Evolutionary conservation across 2,888 invertebrate species (phyloP).

Genomic region (Chesias legatella): DNA sequence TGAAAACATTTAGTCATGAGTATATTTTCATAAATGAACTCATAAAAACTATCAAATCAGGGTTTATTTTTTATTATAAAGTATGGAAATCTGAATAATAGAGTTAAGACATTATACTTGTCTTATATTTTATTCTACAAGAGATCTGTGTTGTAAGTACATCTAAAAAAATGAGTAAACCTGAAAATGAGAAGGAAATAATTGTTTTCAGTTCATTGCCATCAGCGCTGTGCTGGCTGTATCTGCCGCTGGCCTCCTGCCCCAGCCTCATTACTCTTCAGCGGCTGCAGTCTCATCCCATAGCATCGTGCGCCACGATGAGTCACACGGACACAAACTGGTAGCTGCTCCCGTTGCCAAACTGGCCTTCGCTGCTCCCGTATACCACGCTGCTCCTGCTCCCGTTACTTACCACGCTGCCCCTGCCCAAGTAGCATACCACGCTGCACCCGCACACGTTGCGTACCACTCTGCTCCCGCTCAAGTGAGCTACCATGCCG

Average conservation of each 20-base stretch:
- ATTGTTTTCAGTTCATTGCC: slow-evolving; percentile 39
- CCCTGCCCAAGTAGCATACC: slow-evolving; percentile 36
- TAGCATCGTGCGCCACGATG: slow-evolving; percentile 57
- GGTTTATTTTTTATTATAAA: no score
- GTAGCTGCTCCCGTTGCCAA: slow-evolving; percentile 38
- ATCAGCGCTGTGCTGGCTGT: slow-evolving; percentile 39
- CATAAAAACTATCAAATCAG: no score
- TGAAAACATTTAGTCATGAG: no score
- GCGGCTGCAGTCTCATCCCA: slow-evolving; percentile 63
- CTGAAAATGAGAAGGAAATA: no score
- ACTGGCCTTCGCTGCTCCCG: slow-evolving; percentile 35
- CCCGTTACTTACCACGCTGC: slow-evolving; percentile 33
- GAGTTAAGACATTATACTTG: no score
- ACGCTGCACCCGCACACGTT: slow-evolving; percentile 39
- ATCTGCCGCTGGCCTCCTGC: slow-evolving; percentile 37
- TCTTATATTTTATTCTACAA: no score
- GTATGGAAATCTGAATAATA: no score
- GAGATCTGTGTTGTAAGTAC: no score
- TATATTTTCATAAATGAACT: no score
- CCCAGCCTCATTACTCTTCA: slow-evolving; percentile 59
- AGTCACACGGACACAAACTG: slow-evolving; percentile 34
- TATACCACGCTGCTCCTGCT: slow-evolving; percentile 31
- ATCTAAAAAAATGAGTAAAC: neutral
- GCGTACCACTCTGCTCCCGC: slow-evolving; percentile 41
- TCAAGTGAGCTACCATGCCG: slow-evolving; percentile 38